Evolutionary conservation across 2,113 vertebrate species (phyloP), one percentile per base, ranked within the genome.

Genomic region (Carlito syrichta): DNA sequence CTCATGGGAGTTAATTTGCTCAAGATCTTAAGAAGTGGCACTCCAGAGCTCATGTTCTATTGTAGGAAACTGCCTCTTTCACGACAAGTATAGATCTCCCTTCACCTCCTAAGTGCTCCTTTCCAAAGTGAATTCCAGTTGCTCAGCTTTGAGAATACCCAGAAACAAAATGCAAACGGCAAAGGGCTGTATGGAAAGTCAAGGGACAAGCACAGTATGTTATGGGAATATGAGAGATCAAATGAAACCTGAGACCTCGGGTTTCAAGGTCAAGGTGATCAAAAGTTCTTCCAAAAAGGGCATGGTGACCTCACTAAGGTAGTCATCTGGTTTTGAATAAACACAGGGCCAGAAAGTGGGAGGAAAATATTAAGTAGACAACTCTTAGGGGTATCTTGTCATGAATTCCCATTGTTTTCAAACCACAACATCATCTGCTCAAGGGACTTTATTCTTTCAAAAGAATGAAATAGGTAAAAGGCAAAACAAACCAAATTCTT

Each of bases 181-280:
- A 32, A 86, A 82, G 23, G 17, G 25, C 11, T n/a, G 30, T 6
- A 48, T 48, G 40, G 54, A 30, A 66, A 43, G 40, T 27, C 17
- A 54, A 58, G 63, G 74, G 35, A 43, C 23, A 68, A 45, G 58
- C 20, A 35, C 32, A 30, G 40, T 32, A 25, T 71, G 45, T 0
- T 63, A 56, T 0, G 2, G 38, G 22, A 62, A 19, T 56, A 69
- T 10, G 13, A 38, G 9, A 77, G 12, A 71, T 66, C 40, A 69
- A 22, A 43, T 52, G 32, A 63, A 48, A 35, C 35, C 19, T 38
- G 13, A 82, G 30, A 82, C 27, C 32, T 73, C 5, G 48, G 40
- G 86, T 76, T 86, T 71, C 79, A 86, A 71, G 25, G 50, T 54
- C 71, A 88, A 79, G n/a, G 73, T 8, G 84, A 91, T 35, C n/a